Percentiles rank a stretch among this genome's conserved stretches.
Conservation (phyloP, 1,140 invertebrate genomes). For the Nasonia longicornis region DNA sequence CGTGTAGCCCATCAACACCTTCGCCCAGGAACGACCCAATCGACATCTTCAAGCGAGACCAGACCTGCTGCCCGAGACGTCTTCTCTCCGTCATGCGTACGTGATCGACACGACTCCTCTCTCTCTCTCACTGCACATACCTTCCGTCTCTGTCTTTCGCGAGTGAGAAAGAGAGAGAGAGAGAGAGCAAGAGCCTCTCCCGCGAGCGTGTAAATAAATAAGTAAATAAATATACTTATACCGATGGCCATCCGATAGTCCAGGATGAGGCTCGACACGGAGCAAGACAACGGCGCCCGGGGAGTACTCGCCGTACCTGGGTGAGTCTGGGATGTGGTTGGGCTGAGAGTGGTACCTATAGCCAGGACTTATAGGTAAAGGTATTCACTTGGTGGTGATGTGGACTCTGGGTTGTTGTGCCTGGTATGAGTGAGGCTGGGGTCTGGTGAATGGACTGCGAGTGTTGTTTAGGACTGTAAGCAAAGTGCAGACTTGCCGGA, state of each 20-base stretch:
- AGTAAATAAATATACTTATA: not conserved
- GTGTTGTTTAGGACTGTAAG: not conserved
- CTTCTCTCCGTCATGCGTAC: not conserved
- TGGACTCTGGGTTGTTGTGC: not conserved
- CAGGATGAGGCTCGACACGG: not conserved
- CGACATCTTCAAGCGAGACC: not conserved
- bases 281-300: not conserved
- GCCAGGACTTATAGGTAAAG: not conserved
- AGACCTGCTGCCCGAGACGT: not conserved
- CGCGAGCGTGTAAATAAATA: not conserved
- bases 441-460: not conserved
- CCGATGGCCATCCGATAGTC: not conserved
- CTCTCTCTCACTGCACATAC: not conserved
- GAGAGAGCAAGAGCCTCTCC: not conserved
- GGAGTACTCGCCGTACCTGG: not conserved
- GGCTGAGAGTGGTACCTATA: not conserved
- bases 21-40: not conserved
- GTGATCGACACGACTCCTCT: not conserved
- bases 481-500: not conserved
- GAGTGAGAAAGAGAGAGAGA: not conserved
- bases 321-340: constrained; percentile 3
- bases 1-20: not conserved
- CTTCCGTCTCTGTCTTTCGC: not conserved
- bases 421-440: not conserved
- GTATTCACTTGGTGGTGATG: not conserved